Conservation (phyloP, 2,113 vertebrate species). For the Sylvia atricapilla region DNA sequence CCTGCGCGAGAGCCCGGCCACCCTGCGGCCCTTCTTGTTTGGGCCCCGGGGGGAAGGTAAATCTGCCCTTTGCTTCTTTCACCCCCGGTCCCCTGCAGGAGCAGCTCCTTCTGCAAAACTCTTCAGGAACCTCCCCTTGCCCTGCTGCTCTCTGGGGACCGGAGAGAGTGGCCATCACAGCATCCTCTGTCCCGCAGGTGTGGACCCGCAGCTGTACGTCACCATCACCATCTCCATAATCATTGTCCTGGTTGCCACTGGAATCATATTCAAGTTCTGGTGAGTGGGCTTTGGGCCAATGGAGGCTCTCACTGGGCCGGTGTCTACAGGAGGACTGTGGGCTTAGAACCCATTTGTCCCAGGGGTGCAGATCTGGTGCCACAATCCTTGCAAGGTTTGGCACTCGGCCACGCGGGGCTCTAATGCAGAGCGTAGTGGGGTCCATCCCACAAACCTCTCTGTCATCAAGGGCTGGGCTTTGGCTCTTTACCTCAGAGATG, state of each 20-base stretch:
- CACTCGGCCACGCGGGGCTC: neutral
- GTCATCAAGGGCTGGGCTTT: neutral
- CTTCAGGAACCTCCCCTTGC: neutral
- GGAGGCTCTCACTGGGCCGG: rapidly evolving
- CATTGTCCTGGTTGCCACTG: slow-evolving; percentile 78
- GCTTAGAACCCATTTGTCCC: neutral
- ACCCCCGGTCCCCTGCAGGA: rapidly evolving
- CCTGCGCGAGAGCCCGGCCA: slow-evolving; percentile 75
- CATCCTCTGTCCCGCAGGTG: slow-evolving; percentile 56
- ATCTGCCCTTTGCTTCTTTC: neutral
- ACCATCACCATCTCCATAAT: slow-evolving; percentile 82
- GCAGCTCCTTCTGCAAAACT: neutral
- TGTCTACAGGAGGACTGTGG: neutral
- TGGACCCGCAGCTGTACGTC: slow-evolving; percentile 80
- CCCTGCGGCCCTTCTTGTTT: slow-evolving; percentile 76
- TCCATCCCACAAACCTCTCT: neutral
- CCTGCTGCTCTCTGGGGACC: neutral
- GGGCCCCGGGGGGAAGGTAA: slow-evolving; percentile 79
- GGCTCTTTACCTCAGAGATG: neutral
- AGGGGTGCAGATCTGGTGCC: neutral
- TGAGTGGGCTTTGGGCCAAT: slow-evolving; percentile 39
- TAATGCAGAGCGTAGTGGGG: rapidly evolving
- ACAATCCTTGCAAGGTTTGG: neutral
- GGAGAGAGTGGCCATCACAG: neutral
- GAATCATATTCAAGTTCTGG: slow-evolving; percentile 85